phyloP scores from a whole-genome alignment of 2,888 invertebrate genomes.

The Harmothoe impar region DNA sequence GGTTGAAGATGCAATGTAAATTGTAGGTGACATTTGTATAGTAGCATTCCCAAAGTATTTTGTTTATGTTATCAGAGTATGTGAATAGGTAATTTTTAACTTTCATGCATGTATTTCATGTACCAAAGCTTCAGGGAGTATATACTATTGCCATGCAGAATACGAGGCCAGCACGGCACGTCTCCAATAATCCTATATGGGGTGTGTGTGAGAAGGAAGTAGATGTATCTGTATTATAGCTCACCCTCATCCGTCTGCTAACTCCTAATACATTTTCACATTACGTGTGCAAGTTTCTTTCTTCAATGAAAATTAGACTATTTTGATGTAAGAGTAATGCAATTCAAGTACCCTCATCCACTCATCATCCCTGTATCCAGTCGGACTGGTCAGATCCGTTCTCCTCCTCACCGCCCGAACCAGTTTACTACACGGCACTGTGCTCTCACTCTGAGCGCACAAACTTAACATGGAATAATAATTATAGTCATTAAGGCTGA shows the following conservation, averaged over 20 bases:
- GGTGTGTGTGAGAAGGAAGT: slow-evolving; percentile 15
- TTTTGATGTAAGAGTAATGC: slow-evolving; percentile 40
- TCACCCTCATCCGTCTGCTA: slow-evolving; percentile 39
- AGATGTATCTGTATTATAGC: slow-evolving; percentile 39
- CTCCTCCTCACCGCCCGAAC: neutral
- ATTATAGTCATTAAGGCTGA: no score
- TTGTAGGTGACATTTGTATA: slow-evolving; percentile 55
- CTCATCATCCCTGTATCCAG: slow-evolving; percentile 20
- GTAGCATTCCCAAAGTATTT: slow-evolving; percentile 61
- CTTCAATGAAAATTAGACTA: slow-evolving; percentile 13
- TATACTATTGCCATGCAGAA: slow-evolving; percentile 47
- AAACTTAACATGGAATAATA: no score
- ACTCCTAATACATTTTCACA: slow-evolving; percentile 55
- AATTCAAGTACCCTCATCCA: slow-evolving; percentile 14
- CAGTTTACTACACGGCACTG: no score
- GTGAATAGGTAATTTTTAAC: slow-evolving; percentile 55
- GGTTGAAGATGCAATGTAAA: slow-evolving; percentile 60
- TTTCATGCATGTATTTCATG: slow-evolving; percentile 55
- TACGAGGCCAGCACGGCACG: neutral
- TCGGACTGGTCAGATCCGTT: neutral
- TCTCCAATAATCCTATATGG: slow-evolving; percentile 20
- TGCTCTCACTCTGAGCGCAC: no score
- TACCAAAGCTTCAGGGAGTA: slow-evolving; percentile 55
- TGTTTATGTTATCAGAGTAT: slow-evolving; percentile 58
- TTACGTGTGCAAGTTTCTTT: slow-evolving; percentile 45